These are phyloP conservation scores for Gymnorhina tibicen DNA, from an alignment of 2,113 vertebrate species.

Conservation along the genomic window DNA sequence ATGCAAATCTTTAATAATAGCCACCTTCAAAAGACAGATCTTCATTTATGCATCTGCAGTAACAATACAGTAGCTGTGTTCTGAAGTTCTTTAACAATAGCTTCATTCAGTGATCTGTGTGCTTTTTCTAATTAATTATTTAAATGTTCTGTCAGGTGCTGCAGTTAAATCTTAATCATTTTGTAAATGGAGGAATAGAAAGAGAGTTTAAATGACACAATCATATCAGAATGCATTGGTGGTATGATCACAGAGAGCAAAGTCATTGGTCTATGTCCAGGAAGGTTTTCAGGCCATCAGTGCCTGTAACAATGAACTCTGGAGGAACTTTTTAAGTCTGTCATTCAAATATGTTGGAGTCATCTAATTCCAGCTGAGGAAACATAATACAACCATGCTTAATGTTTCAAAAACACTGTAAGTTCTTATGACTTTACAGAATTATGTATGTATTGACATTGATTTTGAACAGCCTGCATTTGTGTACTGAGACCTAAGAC, in stretches of 20 bases:
- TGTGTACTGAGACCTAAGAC: not conserved
- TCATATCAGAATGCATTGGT: not conserved
- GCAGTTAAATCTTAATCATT: not conserved
- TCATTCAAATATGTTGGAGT: not conserved
- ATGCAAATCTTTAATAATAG: not conserved
- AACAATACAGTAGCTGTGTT: not conserved
- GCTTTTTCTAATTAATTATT: constrained; percentile 15
- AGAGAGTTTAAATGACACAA: not conserved
- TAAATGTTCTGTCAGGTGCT: not conserved
- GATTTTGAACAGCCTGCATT: not conserved
- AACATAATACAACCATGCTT: not conserved
- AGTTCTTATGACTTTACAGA: not conserved
- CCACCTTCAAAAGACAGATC: not conserved
- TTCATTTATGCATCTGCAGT: not conserved
- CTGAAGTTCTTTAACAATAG: not conserved
- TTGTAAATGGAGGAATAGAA: not conserved
- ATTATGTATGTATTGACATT: not conserved
- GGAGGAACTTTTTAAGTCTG: not conserved
- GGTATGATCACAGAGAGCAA: not conserved
- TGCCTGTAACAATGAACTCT: not conserved
- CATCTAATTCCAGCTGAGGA: not conserved
- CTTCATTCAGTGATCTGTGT: not conserved
- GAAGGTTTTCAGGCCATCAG: not conserved
- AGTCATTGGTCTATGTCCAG: not conserved
- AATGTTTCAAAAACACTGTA: not conserved